Conservation (phyloP, 2,888 invertebrate species). For the Penaeus monodon region DNA sequence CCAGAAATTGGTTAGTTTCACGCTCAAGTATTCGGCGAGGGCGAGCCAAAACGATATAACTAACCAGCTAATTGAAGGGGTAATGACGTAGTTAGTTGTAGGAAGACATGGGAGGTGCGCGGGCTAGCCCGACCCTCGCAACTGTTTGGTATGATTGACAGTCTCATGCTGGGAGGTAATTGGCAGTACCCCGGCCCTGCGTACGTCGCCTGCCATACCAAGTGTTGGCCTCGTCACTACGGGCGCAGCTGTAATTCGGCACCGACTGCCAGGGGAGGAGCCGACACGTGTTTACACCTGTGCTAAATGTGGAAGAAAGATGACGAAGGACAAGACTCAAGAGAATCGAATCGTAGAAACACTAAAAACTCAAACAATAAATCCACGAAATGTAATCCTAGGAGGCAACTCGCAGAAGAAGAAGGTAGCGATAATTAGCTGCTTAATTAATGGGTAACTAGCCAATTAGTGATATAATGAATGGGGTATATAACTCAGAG, state of each 20-base stretch:
- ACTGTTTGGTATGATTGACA: constrained; percentile 35
- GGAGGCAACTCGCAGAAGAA: neutral
- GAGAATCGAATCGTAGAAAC: too few species aligned
- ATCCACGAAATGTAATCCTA: too few species aligned
- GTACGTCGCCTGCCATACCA: constrained; percentile 26
- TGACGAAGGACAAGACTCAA: too few species aligned
- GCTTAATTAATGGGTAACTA: constrained; percentile 42
- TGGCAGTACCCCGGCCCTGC: constrained; percentile 18
- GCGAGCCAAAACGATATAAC: constrained; percentile 32
- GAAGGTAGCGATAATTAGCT: constrained; percentile 2
- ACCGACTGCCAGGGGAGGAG: too few species aligned
- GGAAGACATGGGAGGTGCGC: neutral
- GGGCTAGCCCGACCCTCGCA: neutral
- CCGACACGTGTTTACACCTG: too few species aligned
- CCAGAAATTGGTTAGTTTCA: constrained; percentile 13
- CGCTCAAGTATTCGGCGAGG: constrained; percentile 8
- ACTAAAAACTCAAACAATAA: too few species aligned
- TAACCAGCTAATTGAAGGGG: constrained; percentile 34
- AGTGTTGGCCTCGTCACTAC: neutral
- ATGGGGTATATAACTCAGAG: constrained; percentile 16
- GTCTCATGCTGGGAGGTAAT: constrained; percentile 41
- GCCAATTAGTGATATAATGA: constrained; percentile 50
- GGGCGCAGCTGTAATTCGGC: too few species aligned
- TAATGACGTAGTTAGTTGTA: constrained; percentile 35
- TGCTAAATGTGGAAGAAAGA: too few species aligned